phyloP scores from a whole-genome alignment of 2,113 vertebrate species.

The Melanocharis versteri region DNA sequence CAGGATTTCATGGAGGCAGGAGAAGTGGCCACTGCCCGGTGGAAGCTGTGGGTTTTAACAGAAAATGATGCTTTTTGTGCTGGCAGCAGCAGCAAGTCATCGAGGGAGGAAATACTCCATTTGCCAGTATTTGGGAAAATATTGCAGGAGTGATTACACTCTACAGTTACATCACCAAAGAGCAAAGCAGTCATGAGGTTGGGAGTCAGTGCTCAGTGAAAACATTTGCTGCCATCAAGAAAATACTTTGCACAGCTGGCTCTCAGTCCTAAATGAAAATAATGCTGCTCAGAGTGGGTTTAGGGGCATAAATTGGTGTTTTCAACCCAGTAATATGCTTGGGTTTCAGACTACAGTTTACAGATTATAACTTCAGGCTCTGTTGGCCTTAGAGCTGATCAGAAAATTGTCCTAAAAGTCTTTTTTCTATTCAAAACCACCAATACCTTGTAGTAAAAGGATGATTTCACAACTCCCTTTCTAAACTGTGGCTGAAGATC shows the following conservation, averaged over 20 bases:
- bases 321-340: not conserved
- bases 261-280: not conserved
- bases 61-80: not conserved
- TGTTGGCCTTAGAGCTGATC: not conserved
- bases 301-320: not conserved
- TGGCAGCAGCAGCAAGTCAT: not conserved
- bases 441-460: not conserved
- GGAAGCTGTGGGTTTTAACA: not conserved
- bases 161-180: not conserved
- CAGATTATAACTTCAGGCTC: not conserved
- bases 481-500: not conserved
- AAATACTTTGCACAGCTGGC: not conserved
- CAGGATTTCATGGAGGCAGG: not conserved
- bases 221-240: not conserved
- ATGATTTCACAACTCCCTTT: not conserved
- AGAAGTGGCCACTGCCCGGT: not conserved
- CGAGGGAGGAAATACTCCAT: not conserved
- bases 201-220: not conserved
- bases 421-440: not conserved
- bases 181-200: not conserved
- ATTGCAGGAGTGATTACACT: not conserved
- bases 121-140: not conserved
- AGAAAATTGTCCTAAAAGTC: not conserved
- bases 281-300: not conserved
- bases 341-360: not conserved